Base-by-base conservation (phyloP, 2,113 vertebrate species). In the Hiodon tergisus region DNA sequence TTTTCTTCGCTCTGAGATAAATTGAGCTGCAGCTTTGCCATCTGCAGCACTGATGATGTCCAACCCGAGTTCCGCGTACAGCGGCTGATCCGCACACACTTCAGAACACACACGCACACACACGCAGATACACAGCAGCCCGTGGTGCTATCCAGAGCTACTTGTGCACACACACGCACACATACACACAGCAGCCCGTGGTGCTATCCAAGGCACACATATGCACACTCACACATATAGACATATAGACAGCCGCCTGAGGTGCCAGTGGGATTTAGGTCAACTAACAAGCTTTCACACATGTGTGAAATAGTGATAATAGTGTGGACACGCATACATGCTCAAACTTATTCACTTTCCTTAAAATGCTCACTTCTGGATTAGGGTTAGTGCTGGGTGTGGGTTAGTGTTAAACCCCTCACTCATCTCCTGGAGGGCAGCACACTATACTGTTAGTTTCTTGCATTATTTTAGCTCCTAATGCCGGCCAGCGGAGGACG, bases 1-100 rank as follows among this genome's bases (percentile, higher is more conserved):
- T 92, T 84, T 89, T 87, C 83, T 82, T 82, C 73, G 81, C 85
- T 87, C 79, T 81, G 86, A 84, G 83, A 87, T 83, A 75, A 77
- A 80, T 81, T 90, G 86, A 89, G 55, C 70, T 71, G 70, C 60
- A 3, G 54, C 31, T 31, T 54, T 71, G 46, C 70, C 70, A 71
- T 57, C 70, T 71, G 55, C 70, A 47, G 54, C 6, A 16, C 6
- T 6, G 61, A n/a, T 63, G 11, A 31, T 31, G 31, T 31, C 31
- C 31, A 31, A 31, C 31, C 31, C 0, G 31, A 31, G 61, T 7
- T 16, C 4, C 3, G 70, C 46, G 5, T 31, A 31, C 31, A 31
- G 31, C 31, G n/a, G n/a, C n/a, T n/a, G n/a, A 11, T 14, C 10
- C 47, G 7, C 46, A 48, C 54, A 58, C 3, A 60, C 46, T 53